Evolutionary conservation across 2,797 vertebrate species (phyloP), one percentile per base, ranked within the genome.

Genomic region (Enteromius fasciolatus): DNA sequence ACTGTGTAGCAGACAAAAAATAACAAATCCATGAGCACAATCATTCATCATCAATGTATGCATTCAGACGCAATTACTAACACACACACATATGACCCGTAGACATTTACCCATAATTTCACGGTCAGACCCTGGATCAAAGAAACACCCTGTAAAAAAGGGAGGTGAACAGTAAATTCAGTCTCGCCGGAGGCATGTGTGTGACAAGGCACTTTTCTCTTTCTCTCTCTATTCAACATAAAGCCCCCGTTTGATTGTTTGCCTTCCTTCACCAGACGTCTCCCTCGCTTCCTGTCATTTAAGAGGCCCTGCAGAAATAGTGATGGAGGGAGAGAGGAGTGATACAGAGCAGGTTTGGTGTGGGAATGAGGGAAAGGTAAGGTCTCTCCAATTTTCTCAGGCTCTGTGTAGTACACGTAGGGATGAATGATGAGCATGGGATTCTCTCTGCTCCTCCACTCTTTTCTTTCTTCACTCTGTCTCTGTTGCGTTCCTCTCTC

Each of bases 261-360:
- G 76, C 69, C 28, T 59, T 86, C 31, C 76, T 85, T 86, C 80
- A 74, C 81, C 83, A 83, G 80, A 72, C 44, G 46, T 81, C 80
- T 87, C 76, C 67, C 86, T 85, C 80, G 66, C 87, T 89, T 87
- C 85, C 82, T 84, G 82, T 81, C 78, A 59, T 87, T 76, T 80
- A 80, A 85, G 86, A 41, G 85, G 83, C 81, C 82, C 86, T 81
- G 82, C 61, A 74, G 82, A 80, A 68, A 78, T 63, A 83, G 78
- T 79, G 39, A 83, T 79, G 69, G 81, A 81, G 78, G 70, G 69
- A 81, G 74, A 78, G n/a, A 77, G 54, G 81, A 79, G 68, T 46
- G 69, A 79, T 82, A 76, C 23, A 74, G 52, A 57, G 46, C 41
- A 78, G 57, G 73, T 85, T 73, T 80, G 85, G 80, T 85, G 52